Percentiles rank a stretch among this genome's conserved stretches.
phyloP scores from a whole-genome alignment of 2,113 vertebrate species.

The Propithecus coquereli region DNA sequence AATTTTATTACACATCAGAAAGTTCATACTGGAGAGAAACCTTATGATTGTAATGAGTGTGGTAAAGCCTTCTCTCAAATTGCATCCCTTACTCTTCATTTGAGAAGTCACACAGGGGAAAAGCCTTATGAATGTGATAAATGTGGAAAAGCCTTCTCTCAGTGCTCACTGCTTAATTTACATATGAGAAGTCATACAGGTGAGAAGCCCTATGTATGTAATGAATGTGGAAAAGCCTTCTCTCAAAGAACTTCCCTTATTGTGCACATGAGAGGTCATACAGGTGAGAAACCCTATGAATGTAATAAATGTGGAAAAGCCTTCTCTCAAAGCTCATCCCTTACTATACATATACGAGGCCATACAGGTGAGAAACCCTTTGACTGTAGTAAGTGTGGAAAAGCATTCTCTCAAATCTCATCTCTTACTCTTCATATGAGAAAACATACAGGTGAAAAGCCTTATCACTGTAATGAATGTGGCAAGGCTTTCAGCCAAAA shows the following conservation, averaged over 20 bases:
- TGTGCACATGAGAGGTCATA: constrained; percentile 76
- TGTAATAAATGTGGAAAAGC: constrained; percentile 79
- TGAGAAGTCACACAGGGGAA: constrained; percentile 76
- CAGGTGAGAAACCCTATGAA: constrained; percentile 75
- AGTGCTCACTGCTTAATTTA: constrained; percentile 69
- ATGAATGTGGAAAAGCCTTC: constrained; percentile 76
- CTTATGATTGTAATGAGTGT: constrained; percentile 76
- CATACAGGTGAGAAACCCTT: constrained; percentile 79
- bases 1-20: constrained; percentile 76
- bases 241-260: constrained; percentile 76
- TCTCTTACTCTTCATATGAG: constrained; percentile 70
- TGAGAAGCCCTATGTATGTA: constrained; percentile 74
- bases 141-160: constrained; percentile 74
- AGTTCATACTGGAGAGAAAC: constrained; percentile 77
- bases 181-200: constrained; percentile 74
- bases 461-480: constrained; percentile 72
- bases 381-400: constrained; percentile 74
- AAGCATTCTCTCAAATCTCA: constrained; percentile 72
- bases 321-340: constrained; percentile 78
- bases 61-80: constrained; percentile 78
- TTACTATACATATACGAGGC: constrained; percentile 77
- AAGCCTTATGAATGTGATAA: constrained; percentile 73
- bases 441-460: constrained; percentile 75
- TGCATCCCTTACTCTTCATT: constrained; percentile 71
- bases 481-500: constrained; percentile 74